A percentile compares a stretch with the other conserved stretches of the same genome.
Conservation (phyloP, 1,140 invertebrate genomes). For the Drosophila paulistorum region DNA sequence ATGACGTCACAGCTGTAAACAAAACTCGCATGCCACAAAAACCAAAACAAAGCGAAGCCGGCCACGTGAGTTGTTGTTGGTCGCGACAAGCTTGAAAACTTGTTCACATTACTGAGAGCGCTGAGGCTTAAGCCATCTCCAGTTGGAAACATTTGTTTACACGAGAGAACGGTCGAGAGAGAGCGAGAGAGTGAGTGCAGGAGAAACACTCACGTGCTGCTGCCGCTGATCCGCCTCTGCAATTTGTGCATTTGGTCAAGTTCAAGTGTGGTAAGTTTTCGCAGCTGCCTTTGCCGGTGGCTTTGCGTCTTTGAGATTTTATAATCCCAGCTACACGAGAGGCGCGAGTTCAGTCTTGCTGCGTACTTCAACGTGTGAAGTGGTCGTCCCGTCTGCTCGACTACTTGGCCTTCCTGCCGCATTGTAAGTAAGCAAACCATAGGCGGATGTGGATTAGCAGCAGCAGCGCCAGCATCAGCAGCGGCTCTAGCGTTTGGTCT, state of each 20-base stretch:
- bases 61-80: constrained; percentile 61
- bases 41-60: constrained; percentile 78
- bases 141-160: constrained; percentile 71
- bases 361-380: constrained; percentile 77
- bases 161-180: constrained; percentile 24
- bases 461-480: neutral
- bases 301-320: constrained; percentile 48
- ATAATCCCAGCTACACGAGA: constrained; percentile 51
- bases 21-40: constrained; percentile 54
- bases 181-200: neutral
- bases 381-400: constrained; percentile 39
- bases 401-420: constrained; percentile 40
- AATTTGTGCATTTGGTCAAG: constrained; percentile 82
- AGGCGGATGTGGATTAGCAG: constrained; percentile 21
- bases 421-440: constrained; percentile 45
- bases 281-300: constrained; percentile 29
- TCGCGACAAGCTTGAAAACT: constrained; percentile 45
- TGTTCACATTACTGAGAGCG: constrained; percentile 30
- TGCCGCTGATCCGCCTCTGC: constrained; percentile 55
- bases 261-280: constrained; percentile 74
- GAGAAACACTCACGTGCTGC: constrained; percentile 39
- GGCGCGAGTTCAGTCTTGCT: constrained; percentile 75
- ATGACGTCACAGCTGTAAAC: constrained; percentile 73
- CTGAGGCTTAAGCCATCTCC: constrained; percentile 21
- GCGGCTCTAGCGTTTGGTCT: neutral